Conservation (phyloP, 2,797 vertebrate species). For the Argentina silus region DNA sequence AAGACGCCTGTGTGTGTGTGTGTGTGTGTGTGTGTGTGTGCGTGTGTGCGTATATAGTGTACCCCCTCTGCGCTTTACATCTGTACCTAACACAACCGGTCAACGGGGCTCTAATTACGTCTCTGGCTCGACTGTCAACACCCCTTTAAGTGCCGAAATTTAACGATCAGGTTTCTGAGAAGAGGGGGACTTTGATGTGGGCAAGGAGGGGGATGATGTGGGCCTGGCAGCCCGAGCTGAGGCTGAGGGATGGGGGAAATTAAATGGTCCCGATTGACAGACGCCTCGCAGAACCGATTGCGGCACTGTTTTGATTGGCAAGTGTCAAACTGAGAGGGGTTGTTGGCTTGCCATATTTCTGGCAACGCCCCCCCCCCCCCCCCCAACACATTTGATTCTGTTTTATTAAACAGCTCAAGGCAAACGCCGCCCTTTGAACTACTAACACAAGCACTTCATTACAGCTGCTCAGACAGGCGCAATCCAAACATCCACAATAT, state of each 20-base stretch:
- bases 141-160: slow-evolving; percentile 30
- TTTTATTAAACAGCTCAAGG: neutral
- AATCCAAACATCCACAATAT: neutral
- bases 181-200: slow-evolving; percentile 28
- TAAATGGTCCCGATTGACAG: slow-evolving; percentile 15
- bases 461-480: too few relatives aligned
- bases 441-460: neutral
- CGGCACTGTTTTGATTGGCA: slow-evolving; percentile 32
- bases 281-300: slow-evolving; percentile 18
- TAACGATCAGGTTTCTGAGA: slow-evolving; percentile 28
- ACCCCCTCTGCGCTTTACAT: neutral
- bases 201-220: slow-evolving; percentile 22
- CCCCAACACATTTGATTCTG: neutral
- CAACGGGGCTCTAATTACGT: slow-evolving; percentile 24
- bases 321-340: slow-evolving; percentile 21
- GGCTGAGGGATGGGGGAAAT: slow-evolving; percentile 10
- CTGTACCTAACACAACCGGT: slow-evolving; percentile 21
- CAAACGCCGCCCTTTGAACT: slow-evolving; percentile 12
- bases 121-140: slow-evolving; percentile 33
- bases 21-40: too few relatives aligned
- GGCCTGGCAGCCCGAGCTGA: slow-evolving; percentile 9
- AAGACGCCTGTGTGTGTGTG: too few relatives aligned
- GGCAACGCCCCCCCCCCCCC: slow-evolving; percentile 4
- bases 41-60: too few relatives aligned
- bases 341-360: slow-evolving; percentile 4